Conservation (phyloP, 2,888 invertebrate genomes). For the Euphydryas editha region DNA sequence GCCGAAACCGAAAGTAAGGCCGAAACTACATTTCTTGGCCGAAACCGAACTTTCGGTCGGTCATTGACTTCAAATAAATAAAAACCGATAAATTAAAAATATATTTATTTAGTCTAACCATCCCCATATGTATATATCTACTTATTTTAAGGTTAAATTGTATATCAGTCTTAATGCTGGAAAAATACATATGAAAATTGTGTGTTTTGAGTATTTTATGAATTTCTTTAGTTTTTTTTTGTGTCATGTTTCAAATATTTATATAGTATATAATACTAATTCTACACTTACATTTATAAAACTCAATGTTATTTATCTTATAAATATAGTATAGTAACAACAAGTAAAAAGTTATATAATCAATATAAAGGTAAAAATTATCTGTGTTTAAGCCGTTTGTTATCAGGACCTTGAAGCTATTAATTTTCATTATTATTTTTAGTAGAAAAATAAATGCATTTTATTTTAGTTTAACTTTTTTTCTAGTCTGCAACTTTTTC, state of each 20-base stretch:
- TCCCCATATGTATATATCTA: slow-evolving; percentile 12
- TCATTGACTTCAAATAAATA: not conserved
- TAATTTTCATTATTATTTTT: not conserved
- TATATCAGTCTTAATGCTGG: slow-evolving; percentile 27
- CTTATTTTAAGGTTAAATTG: slow-evolving; percentile 9
- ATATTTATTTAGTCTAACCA: slow-evolving; percentile 19
- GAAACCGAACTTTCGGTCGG: too few relatives aligned
- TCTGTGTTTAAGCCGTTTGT: not conserved
- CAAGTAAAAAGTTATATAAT: slow-evolving; percentile 8
- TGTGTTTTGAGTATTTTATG: slow-evolving; percentile 23
- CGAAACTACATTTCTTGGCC: too few relatives aligned
- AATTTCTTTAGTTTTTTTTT: not conserved
- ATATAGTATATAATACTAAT: not conserved
- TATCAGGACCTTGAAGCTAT: slow-evolving; percentile 16
- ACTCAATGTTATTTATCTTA: not conserved
- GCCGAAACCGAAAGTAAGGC: too few relatives aligned
- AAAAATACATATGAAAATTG: slow-evolving; percentile 4
- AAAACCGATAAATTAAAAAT: slow-evolving; percentile 13
- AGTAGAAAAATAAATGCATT: not conserved
- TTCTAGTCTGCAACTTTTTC: slow-evolving; percentile 81
- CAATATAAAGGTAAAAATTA: slow-evolving; percentile 9
- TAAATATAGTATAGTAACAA: not conserved
- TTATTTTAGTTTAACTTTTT: slow-evolving; percentile 3
- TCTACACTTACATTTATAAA: not conserved
- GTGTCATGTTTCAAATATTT: not conserved